Percentiles rank a stretch among this genome's conserved stretches.
phyloP scores from a whole-genome alignment of 2,797 vertebrate species.

The Ficedula albicollis region DNA sequence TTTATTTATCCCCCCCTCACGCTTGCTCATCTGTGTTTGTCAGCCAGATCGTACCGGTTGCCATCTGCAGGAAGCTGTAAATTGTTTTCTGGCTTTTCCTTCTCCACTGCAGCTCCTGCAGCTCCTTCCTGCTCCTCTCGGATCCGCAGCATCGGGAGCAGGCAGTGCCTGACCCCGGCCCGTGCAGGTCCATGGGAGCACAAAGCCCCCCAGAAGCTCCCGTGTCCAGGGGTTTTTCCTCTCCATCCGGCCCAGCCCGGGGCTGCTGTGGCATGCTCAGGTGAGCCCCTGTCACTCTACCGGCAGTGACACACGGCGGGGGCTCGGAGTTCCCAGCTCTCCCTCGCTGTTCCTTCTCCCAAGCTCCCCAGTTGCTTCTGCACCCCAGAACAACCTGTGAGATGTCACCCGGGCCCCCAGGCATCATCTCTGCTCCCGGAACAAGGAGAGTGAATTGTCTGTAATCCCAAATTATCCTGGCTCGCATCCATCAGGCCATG shows the following conservation, averaged over 20 bases:
- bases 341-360: not conserved
- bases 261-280: not conserved
- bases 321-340: not conserved
- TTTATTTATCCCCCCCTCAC: constrained; percentile 8
- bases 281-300: accelerated
- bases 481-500: accelerated
- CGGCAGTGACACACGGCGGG: not conserved
- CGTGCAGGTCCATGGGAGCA: not conserved
- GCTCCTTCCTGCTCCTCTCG: not conserved
- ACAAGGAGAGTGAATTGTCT: not conserved
- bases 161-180: accelerated
- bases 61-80: constrained; percentile 35
- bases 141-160: accelerated
- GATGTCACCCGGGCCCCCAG: not conserved
- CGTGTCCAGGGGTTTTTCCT: accelerated
- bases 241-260: accelerated
- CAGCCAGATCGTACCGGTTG: not conserved
- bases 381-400: accelerated
- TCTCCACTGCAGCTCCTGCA: not conserved
- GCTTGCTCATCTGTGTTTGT: not conserved
- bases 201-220: accelerated
- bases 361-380: accelerated
- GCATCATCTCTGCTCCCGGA: not conserved
- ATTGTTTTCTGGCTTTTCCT: not conserved
- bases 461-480: accelerated